Percentiles rank a stretch among this genome's conserved stretches.
Conservation (phyloP, 37 sponge, comb jelly and placozoan species). For the Chondrosia reniformis region DNA sequence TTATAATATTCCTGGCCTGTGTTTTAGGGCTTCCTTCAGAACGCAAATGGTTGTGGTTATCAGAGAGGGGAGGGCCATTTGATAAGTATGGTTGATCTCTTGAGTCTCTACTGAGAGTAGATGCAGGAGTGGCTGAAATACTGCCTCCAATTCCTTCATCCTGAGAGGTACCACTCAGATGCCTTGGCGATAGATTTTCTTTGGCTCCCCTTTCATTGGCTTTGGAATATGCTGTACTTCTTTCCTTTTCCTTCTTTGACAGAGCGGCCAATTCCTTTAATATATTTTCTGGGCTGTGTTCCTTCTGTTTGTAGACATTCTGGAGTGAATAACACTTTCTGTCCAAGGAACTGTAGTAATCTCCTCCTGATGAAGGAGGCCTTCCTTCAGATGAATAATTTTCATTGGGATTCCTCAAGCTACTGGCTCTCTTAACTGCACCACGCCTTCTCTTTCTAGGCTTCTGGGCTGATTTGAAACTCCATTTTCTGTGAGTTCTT, state of each 20-base stretch:
- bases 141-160: conserved; percentile 23
- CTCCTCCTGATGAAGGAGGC: too few relatives aligned
- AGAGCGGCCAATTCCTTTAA: too few relatives aligned
- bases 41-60: not conserved
- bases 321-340: not conserved
- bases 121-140: conserved; percentile 10
- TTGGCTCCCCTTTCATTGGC: not conserved
- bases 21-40: not conserved
- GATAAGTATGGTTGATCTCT: not conserved
- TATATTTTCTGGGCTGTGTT: too few relatives aligned
- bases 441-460: not conserved
- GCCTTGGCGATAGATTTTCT: too few relatives aligned
- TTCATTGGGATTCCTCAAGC: not conserved
- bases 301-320: not conserved
- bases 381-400: not conserved
- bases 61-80: not conserved
- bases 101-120: not conserved
- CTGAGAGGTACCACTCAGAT: too few relatives aligned
- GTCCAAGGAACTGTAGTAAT: too few relatives aligned
- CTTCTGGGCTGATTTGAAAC: not conserved
- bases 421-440: not conserved
- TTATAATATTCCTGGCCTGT: not conserved
- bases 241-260: not conserved
- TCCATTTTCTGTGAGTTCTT: not conserved
- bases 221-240: not conserved